Base-by-base conservation (phyloP, 2,888 invertebrate genomes). In the Mythimna lalbum region DNA sequence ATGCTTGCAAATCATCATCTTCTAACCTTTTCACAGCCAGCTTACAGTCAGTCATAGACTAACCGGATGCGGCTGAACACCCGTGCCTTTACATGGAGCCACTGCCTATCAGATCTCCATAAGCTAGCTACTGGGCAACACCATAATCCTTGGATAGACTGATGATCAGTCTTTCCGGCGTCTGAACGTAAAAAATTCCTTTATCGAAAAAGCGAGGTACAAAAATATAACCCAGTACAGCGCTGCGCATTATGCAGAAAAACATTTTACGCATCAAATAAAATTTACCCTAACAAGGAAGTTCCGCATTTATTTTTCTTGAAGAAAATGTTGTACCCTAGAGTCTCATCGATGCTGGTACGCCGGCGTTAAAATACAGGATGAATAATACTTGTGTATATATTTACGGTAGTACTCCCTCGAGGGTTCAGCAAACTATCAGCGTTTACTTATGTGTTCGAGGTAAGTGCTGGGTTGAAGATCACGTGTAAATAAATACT, bases 301-400 rank as follows among this genome's bases (percentile, higher is more conserved):
- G 39, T 73, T 72, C 55, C 50, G 17, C 31, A 59, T 63, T 47
- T 71, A 70, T 78, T 81, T 81, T 78, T 76, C 78, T 78, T 57
- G 52, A 74, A 78, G 73, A 74, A 82, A 76, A 69, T 78, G 56
- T 68, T 52, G 21, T 23, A 23, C 82, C 62, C 78, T 0, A 2
- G 73, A 49, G 73, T 7, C 72, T 78, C 76, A 76, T 83, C 67
- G 71, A 60, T 62, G 72, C 59, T 67, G 49, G 82, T 75, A 60
- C 72, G 60, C 73, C 21, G 59, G 68, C 68, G 83, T 78, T 75
- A 81, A 78, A 82, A 75, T 83, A 80, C 68, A 71, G 33, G 56
- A 64, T 66, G 55, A 73, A 82, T 80, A 76, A 81, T 82, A 67
- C 63, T 71, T 63, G 60, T 65, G 61, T 76, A 71, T 75, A 71